Conservation (phyloP, 2,113 vertebrate species). For the Regulus satrapa region DNA sequence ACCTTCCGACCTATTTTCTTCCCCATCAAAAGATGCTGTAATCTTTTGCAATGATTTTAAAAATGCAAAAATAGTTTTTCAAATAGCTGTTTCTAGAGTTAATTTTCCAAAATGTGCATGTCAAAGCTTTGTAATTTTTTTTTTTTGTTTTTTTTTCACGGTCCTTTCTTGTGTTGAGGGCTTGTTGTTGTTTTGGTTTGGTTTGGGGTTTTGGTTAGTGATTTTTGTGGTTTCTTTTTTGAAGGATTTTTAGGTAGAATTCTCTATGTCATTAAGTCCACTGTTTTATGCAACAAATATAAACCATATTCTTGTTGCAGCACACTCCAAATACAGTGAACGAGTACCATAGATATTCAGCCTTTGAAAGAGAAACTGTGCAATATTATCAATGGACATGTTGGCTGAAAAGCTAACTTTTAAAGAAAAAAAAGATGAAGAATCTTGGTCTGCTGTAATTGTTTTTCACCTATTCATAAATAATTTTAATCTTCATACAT, state of each 20-base stretch:
- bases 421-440: background rate
- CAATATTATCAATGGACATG: background rate
- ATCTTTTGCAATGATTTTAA: background rate
- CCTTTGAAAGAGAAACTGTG: background rate
- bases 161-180: background rate
- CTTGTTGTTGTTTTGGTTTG: background rate
- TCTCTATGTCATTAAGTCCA: background rate
- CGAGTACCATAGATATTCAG: background rate
- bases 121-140: background rate
- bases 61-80: background rate
- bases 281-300: background rate
- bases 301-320: background rate
- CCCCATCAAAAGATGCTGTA: background rate
- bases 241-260: background rate
- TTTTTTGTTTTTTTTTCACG: background rate
- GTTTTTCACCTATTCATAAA: background rate
- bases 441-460: background rate
- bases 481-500: background rate
- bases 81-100: background rate
- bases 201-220: background rate
- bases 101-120: background rate
- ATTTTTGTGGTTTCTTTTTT: background rate
- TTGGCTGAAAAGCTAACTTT: background rate
- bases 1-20: background rate
- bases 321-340: background rate